Evolutionary conservation across 2,797 vertebrate genomes (phyloP), one percentile per base, ranked within the genome.

Genomic region (Poecilia wingei): DNA sequence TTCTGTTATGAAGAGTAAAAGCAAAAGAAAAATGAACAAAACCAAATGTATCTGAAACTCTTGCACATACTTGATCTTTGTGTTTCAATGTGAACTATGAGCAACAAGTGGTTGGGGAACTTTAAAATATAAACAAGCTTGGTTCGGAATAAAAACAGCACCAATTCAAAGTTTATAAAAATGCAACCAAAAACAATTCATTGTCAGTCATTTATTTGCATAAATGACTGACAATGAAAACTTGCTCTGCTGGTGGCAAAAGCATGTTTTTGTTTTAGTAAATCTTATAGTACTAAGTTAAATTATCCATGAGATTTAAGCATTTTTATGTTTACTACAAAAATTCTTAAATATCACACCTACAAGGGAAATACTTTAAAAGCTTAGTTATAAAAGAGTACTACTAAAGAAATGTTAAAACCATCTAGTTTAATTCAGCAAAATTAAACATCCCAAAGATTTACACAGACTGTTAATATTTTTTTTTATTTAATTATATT

Each of bases 1-100:
- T 94, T 96, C 98, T 99, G 91, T 5, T 46, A 53, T 6, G 31
- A 22, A 75, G 13, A 71, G 4, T 28, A 31, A 68, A 22, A 0
- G 25, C 68, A 70, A 66, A 39, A 39, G 6, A 66, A 36, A 64
- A 36, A 64, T 36, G 6, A 64, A 6, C 6, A 18, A 33, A 61
- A 10, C 57, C 28, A 64, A 20, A 20, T 64, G 33, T 22, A 64
- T 36, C 31, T 36, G 59, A 66, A 66, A 66, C 31, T 36, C 16
- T 39, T 66, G 6, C 33, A 36, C 3, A 36, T 7, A 66, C 8
- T 22, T 66, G 31, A 36, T 36, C 18, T 36, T 66, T 66, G 28
- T 61, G 28, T 33, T 61, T 61, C 28, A 31, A 59, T 28, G 31
- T 25, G 12, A 59, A 59, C 28, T 59, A 8, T 36, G 18, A 66